A percentile compares a stretch with the other conserved stretches of the same genome.
Conservation (phyloP, 53 echinoderm and acorn worm genomes). For the Actinopyga echinites region DNA sequence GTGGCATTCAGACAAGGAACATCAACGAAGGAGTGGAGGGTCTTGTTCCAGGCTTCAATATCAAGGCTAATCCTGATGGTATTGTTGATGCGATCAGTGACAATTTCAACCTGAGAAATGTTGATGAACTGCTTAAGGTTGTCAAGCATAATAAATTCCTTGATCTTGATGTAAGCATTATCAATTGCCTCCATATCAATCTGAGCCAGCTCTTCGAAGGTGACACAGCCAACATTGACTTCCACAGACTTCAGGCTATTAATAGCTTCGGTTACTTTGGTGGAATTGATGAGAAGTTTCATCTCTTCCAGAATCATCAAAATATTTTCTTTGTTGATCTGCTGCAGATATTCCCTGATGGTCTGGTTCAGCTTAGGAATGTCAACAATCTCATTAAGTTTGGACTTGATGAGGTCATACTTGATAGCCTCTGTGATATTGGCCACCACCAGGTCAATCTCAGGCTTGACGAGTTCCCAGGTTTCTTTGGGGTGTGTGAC, state of each 20-base stretch:
- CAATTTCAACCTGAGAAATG: slow-evolving; percentile 16
- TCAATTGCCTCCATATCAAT: slow-evolving; percentile 33
- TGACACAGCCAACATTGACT: slow-evolving; percentile 10
- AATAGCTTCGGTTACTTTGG: background rate
- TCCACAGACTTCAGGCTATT: background rate
- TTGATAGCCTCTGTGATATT: slow-evolving; percentile 60
- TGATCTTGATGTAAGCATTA: slow-evolving; percentile 3
- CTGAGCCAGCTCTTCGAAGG: slow-evolving; percentile 12
- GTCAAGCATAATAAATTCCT: slow-evolving; percentile 1
- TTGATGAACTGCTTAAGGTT: slow-evolving; percentile 49
- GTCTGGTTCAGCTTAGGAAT: slow-evolving; percentile 38
- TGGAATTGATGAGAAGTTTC: slow-evolving; percentile 11
- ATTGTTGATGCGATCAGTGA: background rate
- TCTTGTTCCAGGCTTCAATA: slow-evolving; percentile 47
- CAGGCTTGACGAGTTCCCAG: slow-evolving; percentile 50
- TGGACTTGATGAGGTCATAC: slow-evolving; percentile 49
- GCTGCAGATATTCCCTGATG: slow-evolving; percentile 1
- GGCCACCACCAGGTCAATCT: slow-evolving; percentile 3
- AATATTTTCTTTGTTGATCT: slow-evolving; percentile 24
- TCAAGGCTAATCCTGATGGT: slow-evolving; percentile 18
- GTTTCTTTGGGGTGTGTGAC: slow-evolving; percentile 51
- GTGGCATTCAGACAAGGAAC: slow-evolving; percentile 53
- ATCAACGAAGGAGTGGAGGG: slow-evolving; percentile 48
- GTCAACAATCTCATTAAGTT: slow-evolving; percentile 38
- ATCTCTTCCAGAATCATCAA: slow-evolving; percentile 25